These are phyloP conservation scores for Dioctria linearis DNA, from an alignment of 2,888 invertebrate genomes.

Conservation along the genomic window DNA sequence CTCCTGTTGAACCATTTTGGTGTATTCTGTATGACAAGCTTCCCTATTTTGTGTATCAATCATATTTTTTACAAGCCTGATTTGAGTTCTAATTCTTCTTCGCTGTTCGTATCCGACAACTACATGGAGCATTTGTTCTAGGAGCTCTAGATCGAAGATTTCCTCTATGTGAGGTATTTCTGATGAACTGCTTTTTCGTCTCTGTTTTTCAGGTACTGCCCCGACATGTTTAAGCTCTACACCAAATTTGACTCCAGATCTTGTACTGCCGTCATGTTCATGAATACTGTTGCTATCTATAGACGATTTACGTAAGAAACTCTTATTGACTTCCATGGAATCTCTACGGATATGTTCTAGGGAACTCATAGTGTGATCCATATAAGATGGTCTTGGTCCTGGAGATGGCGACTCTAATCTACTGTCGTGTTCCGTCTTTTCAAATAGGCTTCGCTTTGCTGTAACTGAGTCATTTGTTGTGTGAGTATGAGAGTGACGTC, in stretches of 20 bases:
- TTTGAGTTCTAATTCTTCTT: slow-evolving; percentile 83
- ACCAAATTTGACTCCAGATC: slow-evolving; percentile 78
- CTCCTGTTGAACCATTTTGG: slow-evolving; percentile 9
- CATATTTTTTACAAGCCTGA: slow-evolving; percentile 80
- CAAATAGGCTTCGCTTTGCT: slow-evolving; percentile 67
- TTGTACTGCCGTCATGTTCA: slow-evolving; percentile 71
- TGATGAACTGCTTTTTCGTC: slow-evolving; percentile 71
- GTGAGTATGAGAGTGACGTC: slow-evolving; percentile 58
- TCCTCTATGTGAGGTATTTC: slow-evolving; percentile 78
- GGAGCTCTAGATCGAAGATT: slow-evolving; percentile 79
- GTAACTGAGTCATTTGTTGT: slow-evolving; percentile 64
- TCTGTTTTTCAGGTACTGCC: slow-evolving; percentile 72
- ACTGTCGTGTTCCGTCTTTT: slow-evolving; percentile 59
- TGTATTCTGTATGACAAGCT: slow-evolving; percentile 39
- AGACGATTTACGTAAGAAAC: slow-evolving; percentile 66
- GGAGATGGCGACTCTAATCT: slow-evolving; percentile 50
- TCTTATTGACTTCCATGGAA: slow-evolving; percentile 63
- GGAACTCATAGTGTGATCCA: slow-evolving; percentile 70
- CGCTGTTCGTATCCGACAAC: slow-evolving; percentile 84
- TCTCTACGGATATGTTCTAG: slow-evolving; percentile 70
- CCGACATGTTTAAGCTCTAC: slow-evolving; percentile 77
- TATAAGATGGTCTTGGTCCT: slow-evolving; percentile 67
- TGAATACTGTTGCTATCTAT: slow-evolving; percentile 66
- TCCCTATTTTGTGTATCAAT: slow-evolving; percentile 68
- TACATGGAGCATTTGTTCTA: slow-evolving; percentile 83